phyloP scores from a whole-genome alignment of 2,888 invertebrate species.

The Chironomus tentans region DNA sequence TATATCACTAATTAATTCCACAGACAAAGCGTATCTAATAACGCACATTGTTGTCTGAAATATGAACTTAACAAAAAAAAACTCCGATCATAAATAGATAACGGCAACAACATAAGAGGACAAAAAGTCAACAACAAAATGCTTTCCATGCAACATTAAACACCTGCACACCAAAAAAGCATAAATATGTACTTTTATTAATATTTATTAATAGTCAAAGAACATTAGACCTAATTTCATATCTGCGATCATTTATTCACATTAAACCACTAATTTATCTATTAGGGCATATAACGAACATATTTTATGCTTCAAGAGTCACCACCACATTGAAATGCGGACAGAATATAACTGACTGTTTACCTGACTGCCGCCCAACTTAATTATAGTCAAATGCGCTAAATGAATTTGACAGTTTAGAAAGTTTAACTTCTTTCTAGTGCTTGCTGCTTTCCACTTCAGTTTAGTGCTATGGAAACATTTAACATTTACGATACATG shows the following conservation, averaged over 20 bases:
- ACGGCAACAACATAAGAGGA: background rate
- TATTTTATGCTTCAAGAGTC: constrained; percentile 6
- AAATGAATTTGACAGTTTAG: constrained; percentile 23
- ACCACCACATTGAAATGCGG: background rate
- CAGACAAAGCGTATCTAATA: too few relatives aligned
- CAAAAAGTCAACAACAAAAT: background rate
- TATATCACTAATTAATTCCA: too few relatives aligned
- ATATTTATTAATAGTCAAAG: background rate
- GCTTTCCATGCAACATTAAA: background rate
- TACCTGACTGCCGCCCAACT: background rate
- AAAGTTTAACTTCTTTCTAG: constrained; percentile 5
- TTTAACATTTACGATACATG: too few relatives aligned
- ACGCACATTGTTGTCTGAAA: too few relatives aligned
- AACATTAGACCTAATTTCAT: background rate
- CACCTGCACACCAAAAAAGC: background rate
- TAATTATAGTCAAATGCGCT: constrained; percentile 23
- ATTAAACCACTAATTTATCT: constrained; percentile 8
- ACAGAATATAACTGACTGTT: background rate
- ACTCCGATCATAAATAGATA: background rate
- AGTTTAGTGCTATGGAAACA: too few relatives aligned
- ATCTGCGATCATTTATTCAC: constrained; percentile 1
- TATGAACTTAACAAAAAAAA: background rate
- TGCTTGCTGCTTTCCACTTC: background rate
- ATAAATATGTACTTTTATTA: background rate
- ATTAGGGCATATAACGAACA: constrained; percentile 1